Percentiles rank a stretch among this genome's conserved stretches.
These are phyloP conservation scores for Lepus timidus DNA, from an alignment of 2,113 vertebrate species.

Conservation along the genomic window DNA sequence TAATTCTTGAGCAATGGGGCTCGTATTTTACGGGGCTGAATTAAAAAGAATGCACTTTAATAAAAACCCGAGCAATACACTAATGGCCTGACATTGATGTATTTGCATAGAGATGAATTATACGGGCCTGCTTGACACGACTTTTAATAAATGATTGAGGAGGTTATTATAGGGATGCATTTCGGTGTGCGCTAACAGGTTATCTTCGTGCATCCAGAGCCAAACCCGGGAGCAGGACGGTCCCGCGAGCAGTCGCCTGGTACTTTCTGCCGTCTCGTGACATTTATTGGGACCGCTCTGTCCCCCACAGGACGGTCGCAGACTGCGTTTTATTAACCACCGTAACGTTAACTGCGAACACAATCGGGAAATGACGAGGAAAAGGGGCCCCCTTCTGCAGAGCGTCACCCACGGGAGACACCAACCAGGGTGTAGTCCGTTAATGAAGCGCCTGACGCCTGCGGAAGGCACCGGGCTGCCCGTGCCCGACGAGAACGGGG, in stretches of 20 bases:
- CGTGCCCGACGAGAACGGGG: background rate
- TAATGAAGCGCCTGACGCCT: background rate
- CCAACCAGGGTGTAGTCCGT: background rate
- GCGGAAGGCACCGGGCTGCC: background rate
- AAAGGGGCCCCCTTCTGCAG: background rate
- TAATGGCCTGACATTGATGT: slow-evolving; percentile 94
- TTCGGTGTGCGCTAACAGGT: slow-evolving; percentile 87
- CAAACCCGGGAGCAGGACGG: slow-evolving; percentile 88
- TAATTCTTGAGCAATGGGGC: slow-evolving; percentile 96
- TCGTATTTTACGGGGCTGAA: slow-evolving; percentile 94
- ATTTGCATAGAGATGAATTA: slow-evolving; percentile 99
- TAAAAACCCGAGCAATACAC: slow-evolving; percentile 93
- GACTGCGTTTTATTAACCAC: slow-evolving; percentile 78
- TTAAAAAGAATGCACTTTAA: slow-evolving; percentile 96
- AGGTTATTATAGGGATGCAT: slow-evolving; percentile 94
- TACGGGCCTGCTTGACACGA: slow-evolving; percentile 91
- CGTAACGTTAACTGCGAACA: slow-evolving; percentile 57
- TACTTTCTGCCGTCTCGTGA: slow-evolving; percentile 76
- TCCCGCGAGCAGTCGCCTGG: slow-evolving; percentile 82
- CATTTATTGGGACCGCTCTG: slow-evolving; percentile 75
- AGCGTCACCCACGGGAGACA: background rate
- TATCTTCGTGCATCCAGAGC: slow-evolving; percentile 83
- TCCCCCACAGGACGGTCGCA: slow-evolving; percentile 49
- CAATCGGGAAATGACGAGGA: slow-evolving; percentile 61
- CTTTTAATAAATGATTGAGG: slow-evolving; percentile 98